Conservation (phyloP, 53 echinoderm and acorn worm genomes). For the Antedon mediterranea region DNA sequence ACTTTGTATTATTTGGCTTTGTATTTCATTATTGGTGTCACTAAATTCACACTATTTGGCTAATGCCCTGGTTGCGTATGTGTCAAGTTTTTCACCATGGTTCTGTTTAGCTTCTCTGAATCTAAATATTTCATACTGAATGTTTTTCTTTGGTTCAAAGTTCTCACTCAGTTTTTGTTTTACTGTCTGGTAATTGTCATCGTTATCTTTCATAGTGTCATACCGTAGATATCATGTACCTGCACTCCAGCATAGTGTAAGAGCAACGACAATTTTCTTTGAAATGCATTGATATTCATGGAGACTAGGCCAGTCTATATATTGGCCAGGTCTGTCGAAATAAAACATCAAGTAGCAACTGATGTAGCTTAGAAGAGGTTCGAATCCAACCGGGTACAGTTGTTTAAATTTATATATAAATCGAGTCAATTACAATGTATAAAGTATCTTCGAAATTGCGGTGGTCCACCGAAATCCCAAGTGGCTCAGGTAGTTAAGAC, state of each 20-base stretch:
- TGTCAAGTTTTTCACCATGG: conserved; percentile 24
- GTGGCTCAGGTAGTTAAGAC: too few species aligned
- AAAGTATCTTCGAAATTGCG: too few species aligned
- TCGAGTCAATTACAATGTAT: too few species aligned
- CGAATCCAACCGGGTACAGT: too few species aligned
- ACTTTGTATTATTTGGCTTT: conserved; percentile 19
- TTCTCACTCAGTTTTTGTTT: neutral
- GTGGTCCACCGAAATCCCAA: too few species aligned
- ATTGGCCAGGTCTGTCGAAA: too few species aligned
- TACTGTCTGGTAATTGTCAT: conserved; percentile 5
- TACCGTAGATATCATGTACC: conserved; percentile 27
- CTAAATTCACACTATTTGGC: conserved; percentile 33
- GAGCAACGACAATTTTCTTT: neutral
- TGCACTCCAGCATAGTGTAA: conserved; percentile 10
- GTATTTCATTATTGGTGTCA: conserved; percentile 30
- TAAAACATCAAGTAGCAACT: too few species aligned
- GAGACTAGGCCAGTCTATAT: too few species aligned
- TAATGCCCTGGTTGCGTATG: conserved; percentile 17
- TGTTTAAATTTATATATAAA: too few species aligned
- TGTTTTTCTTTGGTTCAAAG: conserved; percentile 8
- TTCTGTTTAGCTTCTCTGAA: conserved; percentile 35
- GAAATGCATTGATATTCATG: conserved; percentile 8
- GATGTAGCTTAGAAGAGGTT: too few species aligned
- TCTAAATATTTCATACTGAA: conserved; percentile 3
- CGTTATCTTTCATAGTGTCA: conserved; percentile 8